phyloP scores from a whole-genome alignment of 2,888 invertebrate species.

The Sarcophaga carnaria region DNA sequence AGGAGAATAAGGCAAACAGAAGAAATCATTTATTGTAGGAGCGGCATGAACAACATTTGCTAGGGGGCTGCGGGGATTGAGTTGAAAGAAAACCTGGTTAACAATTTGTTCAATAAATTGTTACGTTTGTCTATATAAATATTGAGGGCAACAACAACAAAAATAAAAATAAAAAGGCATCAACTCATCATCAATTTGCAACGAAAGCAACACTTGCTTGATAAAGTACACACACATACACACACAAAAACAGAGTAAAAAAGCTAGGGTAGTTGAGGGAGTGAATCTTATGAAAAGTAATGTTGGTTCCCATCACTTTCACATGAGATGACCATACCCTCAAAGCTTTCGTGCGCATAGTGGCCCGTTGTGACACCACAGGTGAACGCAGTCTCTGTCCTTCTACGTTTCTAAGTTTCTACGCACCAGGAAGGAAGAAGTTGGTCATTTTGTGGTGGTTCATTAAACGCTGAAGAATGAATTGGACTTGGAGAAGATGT shows the following conservation, averaged over 20 bases:
- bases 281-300: neutral
- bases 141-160: neutral
- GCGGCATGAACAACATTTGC: no score
- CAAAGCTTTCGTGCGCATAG: no score
- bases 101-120: slow-evolving; percentile 54
- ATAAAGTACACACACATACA: neutral
- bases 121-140: slow-evolving; percentile 1
- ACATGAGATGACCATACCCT: no score
- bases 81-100: neutral
- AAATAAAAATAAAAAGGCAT: neutral
- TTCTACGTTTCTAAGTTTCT: no score
- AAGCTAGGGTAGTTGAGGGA: neutral
- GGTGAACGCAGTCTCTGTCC: no score
- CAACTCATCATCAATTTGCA: slow-evolving; percentile 18
- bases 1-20: neutral
- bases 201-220: neutral
- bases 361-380: no score
- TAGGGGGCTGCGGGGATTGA: neutral
- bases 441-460: no score
- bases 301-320: no score
- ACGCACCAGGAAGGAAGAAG: no score
- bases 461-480: no score
- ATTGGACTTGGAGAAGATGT: no score
- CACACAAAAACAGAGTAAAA: neutral
- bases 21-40: neutral